A percentile compares a stretch with the other conserved stretches of the same genome.
Evolutionary conservation across 2,113 vertebrate species (phyloP).

Genomic region (Erpornis zantholeuca): DNA sequence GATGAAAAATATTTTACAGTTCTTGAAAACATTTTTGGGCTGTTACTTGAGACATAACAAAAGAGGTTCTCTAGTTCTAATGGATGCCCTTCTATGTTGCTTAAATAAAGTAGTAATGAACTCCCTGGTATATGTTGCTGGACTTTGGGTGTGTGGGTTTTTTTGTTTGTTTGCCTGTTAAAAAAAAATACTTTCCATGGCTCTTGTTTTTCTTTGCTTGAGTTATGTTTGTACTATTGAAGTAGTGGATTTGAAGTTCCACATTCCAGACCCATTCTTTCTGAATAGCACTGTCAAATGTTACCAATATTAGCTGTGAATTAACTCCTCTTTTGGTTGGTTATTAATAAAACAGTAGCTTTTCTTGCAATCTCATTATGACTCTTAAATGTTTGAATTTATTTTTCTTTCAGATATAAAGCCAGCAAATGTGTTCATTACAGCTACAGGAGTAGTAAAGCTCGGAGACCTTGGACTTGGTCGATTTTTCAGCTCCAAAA

Average conservation of each 20-base stretch:
- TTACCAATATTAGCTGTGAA: neutral
- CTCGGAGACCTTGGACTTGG: slow-evolving; percentile 95
- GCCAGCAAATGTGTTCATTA: slow-evolving; percentile 98
- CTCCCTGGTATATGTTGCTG: neutral
- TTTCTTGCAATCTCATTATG: neutral
- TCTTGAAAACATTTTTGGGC: neutral
- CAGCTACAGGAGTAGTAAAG: slow-evolving; percentile 96
- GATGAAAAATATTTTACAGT: neutral
- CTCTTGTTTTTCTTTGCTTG: neutral
- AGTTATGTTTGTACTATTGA: neutral
- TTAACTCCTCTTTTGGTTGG: neutral
- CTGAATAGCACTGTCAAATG: neutral
- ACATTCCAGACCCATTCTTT: neutral
- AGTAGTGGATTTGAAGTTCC: neutral
- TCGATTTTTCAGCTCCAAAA: slow-evolving; percentile 98
- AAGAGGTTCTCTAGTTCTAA: neutral
- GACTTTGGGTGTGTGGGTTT: neutral
- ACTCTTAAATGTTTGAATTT: neutral
- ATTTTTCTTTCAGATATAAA: slow-evolving; percentile 85
- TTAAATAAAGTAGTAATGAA: neutral
- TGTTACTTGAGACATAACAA: neutral
- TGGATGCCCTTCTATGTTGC: neutral
- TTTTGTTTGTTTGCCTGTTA: neutral
- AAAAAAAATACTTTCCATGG: neutral
- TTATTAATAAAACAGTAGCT: neutral